Base-by-base conservation (phyloP, 2,797 vertebrate species). In the Syndactyla subalaris region DNA sequence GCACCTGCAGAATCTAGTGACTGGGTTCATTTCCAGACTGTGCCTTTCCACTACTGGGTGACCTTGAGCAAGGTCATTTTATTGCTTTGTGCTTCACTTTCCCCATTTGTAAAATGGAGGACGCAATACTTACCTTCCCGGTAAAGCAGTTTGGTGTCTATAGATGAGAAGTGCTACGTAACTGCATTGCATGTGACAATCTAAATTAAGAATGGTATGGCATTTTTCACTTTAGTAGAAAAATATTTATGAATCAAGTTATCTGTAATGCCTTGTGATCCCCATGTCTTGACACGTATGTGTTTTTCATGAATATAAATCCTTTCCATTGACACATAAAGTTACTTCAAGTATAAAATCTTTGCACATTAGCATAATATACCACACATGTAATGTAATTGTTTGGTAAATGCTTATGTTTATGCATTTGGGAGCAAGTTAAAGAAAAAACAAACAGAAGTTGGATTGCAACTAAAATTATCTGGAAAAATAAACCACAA, bases 11-110 rank as follows among this genome's bases (percentile, higher is more conserved):
- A 72, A 84, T 58, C 32, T n/a, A 81, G 73, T 1, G 6, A 57
- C 36, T 32, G 55, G n/a, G 15, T 89, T 76, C 20, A 62, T 70
- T 92, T 88, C 70, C 79, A 88, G 24, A 63, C 58, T 81, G 10
- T 66, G 73, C 58, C 46, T 89, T 70, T 55, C 62, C 39, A n/a
- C 45, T 79, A 1, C 0, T 36, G 20, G 24, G n/a, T 54, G 83
- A 96, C 91, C 76, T 88, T 93, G 41, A 63, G 39, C 62, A 94
- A 97, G 74, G 85, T 90, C 34, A 85, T 67, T 85, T 71, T 54
- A 86, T 62, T 91, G 41, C 85, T 96, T 79, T 86, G 79, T 92
- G 73, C 74, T 94, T 67, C 76, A n/a, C 19, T 27, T 57, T 92
- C 52, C 38, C 57, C 83, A 94, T 90, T 70, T 90, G 80, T 93